Conservation (phyloP, 1,140 invertebrate genomes). For the Orius insidiosus region DNA sequence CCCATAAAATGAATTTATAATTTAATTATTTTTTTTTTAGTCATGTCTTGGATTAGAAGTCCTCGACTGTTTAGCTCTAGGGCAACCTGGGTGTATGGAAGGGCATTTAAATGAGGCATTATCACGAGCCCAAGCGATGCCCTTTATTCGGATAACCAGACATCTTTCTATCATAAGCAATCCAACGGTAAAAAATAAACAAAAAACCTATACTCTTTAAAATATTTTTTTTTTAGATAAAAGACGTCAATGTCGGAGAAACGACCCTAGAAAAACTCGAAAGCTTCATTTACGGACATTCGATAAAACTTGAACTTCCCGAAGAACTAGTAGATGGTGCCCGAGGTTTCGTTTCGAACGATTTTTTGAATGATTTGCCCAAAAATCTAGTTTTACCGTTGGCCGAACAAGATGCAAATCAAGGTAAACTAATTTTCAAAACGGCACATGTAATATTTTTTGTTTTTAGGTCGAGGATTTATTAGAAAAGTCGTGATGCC, state of each 20-base stretch:
- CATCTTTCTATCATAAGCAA: conserved; percentile 4
- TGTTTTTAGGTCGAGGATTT: conserved; percentile 50
- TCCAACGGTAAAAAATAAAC: neutral
- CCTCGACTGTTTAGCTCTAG: conserved; percentile 6
- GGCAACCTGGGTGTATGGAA: conserved; percentile 6
- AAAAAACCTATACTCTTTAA: too few relatives aligned
- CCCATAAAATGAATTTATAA: too few relatives aligned
- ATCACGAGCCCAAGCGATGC: neutral
- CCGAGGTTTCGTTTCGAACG: conserved; percentile 17
- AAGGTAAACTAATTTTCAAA: conserved; percentile 2
- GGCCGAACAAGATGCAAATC: conserved; percentile 3
- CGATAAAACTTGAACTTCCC: conserved; percentile 7
- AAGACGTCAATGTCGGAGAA: too few relatives aligned
- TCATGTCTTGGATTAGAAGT: conserved; percentile 1
- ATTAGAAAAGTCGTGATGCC: conserved; percentile 68
- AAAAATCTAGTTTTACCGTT: conserved; percentile 7
- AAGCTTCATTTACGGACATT: conserved; percentile 12
- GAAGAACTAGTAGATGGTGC: conserved; percentile 16
- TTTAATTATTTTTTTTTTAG: neutral
- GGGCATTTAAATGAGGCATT: neutral
- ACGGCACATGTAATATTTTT: too few relatives aligned
- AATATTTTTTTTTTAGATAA: too few relatives aligned
- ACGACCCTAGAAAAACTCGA: conserved; percentile 9
- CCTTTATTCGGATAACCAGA: conserved; percentile 9
- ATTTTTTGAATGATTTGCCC: conserved; percentile 1